Percentiles rank a stretch among this genome's conserved stretches.
Evolutionary conservation across 2,888 invertebrate genomes (phyloP).

Genomic region (Ophion costatus): DNA sequence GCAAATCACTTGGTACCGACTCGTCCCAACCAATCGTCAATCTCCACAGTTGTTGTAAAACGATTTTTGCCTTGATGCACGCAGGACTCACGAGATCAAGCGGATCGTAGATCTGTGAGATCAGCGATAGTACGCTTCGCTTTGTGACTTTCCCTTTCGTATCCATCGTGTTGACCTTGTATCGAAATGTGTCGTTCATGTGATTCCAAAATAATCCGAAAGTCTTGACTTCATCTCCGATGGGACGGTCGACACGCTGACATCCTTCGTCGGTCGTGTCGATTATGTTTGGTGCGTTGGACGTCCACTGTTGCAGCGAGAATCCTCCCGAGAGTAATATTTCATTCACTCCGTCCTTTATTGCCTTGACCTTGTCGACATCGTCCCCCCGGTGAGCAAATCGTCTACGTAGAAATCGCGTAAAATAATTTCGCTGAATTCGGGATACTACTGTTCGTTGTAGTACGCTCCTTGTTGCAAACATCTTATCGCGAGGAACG

Average conservation of each 20-base stretch:
- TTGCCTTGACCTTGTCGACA: not conserved
- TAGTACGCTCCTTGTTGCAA: slow-evolving; percentile 49
- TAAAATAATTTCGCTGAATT: slow-evolving; percentile 28
- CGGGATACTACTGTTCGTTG: slow-evolving; percentile 7
- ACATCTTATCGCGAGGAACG: slow-evolving; percentile 52
- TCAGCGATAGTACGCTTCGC: slow-evolving; percentile 42
- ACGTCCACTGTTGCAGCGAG: slow-evolving; percentile 35
- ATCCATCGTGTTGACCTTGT: slow-evolving; percentile 18
- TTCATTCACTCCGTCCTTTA: slow-evolving; percentile 9
- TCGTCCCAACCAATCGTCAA: no score
- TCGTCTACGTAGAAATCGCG: slow-evolving; percentile 44
- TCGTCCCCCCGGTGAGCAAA: slow-evolving; percentile 21
- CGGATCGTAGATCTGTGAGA: slow-evolving; percentile 71
- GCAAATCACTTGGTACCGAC: no score
- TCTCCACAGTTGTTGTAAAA: no score
- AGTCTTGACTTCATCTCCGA: slow-evolving; percentile 44
- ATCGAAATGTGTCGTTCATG: slow-evolving; percentile 22
- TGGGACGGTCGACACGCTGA: slow-evolving; percentile 13
- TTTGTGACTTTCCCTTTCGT: not conserved
- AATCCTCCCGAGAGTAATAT: slow-evolving; percentile 28
- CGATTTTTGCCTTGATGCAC: no score
- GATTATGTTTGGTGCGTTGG: slow-evolving; percentile 38
- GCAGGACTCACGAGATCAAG: slow-evolving; percentile 51
- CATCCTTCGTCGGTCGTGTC: not conserved
- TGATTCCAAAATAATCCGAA: slow-evolving; percentile 34